Conservation (phyloP, 2,113 vertebrate species). For the Acanthisitta chloris region DNA sequence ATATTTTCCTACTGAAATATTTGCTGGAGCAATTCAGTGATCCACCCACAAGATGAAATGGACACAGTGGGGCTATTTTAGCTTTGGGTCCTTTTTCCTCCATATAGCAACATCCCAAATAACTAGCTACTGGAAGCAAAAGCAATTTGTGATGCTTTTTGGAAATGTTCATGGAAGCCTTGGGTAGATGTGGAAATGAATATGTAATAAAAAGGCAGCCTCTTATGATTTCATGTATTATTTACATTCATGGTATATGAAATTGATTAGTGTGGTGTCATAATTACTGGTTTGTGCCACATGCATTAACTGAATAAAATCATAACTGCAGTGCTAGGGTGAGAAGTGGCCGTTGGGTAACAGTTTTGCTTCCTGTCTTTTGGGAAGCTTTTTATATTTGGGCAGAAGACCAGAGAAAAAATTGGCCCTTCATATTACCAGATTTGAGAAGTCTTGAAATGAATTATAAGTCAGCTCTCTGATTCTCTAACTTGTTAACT, state of each 20-base stretch:
- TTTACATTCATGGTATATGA: background rate
- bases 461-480: background rate
- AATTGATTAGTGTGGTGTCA: background rate
- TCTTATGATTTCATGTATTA: background rate
- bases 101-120: background rate
- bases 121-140: background rate
- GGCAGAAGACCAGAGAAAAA: background rate
- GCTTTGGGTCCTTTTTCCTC: background rate
- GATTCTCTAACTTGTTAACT: background rate
- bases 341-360: background rate
- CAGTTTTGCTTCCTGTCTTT: background rate
- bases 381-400: background rate
- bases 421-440: background rate
- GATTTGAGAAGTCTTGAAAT: background rate
- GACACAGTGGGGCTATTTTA: background rate
- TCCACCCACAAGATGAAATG: background rate
- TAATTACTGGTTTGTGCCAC: background rate
- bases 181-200: background rate
- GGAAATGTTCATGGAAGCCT: background rate
- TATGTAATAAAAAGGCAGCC: background rate
- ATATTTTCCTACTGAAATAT: fast-evolving
- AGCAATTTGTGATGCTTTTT: background rate
- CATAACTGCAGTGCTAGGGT: fast-evolving
- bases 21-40: background rate
- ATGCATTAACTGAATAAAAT: background rate